These are phyloP conservation scores for Nycticorax nycticorax DNA, from an alignment of 2,113 vertebrate species.

Conservation along the genomic window DNA sequence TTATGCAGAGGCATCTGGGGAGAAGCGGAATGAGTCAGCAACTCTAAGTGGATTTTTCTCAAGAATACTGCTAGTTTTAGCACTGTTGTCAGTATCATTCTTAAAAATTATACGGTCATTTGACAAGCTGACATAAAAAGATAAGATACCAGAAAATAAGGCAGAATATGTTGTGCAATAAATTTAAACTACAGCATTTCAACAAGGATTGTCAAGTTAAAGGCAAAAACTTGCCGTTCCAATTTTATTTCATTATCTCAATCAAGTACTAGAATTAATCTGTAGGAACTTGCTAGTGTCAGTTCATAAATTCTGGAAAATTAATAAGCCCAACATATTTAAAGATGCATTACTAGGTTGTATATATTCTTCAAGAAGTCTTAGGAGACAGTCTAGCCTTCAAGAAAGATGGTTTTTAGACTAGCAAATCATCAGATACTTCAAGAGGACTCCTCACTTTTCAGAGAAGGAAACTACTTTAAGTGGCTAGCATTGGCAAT, in stretches of 20 bases:
- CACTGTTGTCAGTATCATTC: background rate
- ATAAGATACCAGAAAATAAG: background rate
- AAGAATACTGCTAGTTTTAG: background rate
- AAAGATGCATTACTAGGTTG: background rate
- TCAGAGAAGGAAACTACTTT: background rate
- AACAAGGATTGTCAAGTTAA: background rate
- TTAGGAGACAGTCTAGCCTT: background rate
- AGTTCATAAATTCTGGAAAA: conserved; percentile 1
- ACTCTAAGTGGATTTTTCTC: background rate
- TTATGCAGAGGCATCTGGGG: too few relatives aligned
- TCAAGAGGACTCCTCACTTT: background rate
- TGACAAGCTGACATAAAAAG: background rate
- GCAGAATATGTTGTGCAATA: background rate
- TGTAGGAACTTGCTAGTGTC: background rate
- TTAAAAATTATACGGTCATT: background rate
- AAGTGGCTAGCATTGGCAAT: background rate
- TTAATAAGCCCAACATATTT: background rate
- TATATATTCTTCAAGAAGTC: background rate
- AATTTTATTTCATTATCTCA: background rate
- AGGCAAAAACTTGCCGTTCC: background rate
- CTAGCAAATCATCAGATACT: background rate
- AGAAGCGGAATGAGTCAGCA: background rate
- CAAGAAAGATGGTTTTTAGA: background rate
- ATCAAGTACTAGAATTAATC: background rate
- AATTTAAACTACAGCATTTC: background rate